Conservation (phyloP, 2,797 vertebrate genomes). For the Enteromius anoplus region DNA sequence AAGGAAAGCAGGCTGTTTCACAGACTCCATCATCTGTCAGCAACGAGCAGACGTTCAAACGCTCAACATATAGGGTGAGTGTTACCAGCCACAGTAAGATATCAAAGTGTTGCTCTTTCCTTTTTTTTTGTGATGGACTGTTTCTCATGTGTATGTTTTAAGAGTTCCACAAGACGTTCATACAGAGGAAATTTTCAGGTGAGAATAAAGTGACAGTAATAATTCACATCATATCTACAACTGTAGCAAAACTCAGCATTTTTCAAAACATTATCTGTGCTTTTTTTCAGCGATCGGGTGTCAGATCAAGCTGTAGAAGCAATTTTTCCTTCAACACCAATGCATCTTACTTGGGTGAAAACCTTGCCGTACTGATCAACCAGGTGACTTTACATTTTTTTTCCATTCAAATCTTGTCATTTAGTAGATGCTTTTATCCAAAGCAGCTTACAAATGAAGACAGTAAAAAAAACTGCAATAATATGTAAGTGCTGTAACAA, state of each 20-base stretch:
- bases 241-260: background rate
- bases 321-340: background rate
- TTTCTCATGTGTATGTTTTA: background rate
- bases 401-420: too few species aligned
- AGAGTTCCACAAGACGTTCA: slow-evolving; percentile 40
- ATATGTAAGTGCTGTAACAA: too few species aligned
- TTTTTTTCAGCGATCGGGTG: background rate
- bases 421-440: too few species aligned
- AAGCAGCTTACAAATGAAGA: too few species aligned
- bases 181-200: background rate
- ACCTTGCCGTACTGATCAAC: background rate
- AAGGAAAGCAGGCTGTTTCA: background rate
- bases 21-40: background rate
- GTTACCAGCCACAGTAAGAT: background rate
- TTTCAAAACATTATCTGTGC: background rate
- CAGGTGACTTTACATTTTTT: slow-evolving; percentile 29
- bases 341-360: background rate
- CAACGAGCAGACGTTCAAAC: background rate
- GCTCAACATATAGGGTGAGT: background rate
- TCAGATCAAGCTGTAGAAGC: background rate
- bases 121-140: background rate
- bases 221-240: background rate
- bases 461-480: too few species aligned
- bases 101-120: background rate
- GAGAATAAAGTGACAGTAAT: background rate